These are phyloP conservation scores for Zaprionus taronus DNA, from an alignment of 1,140 invertebrate species.

Conservation along the genomic window DNA sequence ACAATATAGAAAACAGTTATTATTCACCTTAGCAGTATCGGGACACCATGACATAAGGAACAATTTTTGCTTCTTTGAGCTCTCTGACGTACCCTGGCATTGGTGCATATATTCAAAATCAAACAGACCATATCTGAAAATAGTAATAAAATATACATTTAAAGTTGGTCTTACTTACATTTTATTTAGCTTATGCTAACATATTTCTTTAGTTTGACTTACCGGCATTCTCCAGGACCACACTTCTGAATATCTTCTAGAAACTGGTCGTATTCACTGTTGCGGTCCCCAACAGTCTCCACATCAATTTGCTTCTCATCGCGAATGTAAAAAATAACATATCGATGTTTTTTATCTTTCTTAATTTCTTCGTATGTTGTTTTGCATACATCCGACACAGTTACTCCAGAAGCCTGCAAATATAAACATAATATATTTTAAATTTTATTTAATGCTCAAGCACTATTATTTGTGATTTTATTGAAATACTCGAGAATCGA, in stretches of 20 bases:
- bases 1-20: background rate
- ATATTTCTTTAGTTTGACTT: constrained; percentile 26
- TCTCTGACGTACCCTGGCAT: constrained; percentile 96
- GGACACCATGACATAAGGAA: constrained; percentile 99
- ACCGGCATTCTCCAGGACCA: constrained; percentile 94
- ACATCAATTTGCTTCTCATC: constrained; percentile 98
- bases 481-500: background rate
- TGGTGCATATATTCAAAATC: constrained; percentile 98
- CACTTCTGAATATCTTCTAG: constrained; percentile 95
- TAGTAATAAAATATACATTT: background rate
- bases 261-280: constrained; percentile 95
- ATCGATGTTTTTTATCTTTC: constrained; percentile 98
- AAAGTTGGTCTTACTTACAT: background rate
- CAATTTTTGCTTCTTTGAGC: constrained; percentile 97
- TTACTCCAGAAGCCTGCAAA: constrained; percentile 96
- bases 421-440: background rate
- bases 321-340: constrained; percentile 97
- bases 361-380: constrained; percentile 98
- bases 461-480: background rate
- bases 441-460: background rate
- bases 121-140: constrained; percentile 92
- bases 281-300: constrained; percentile 93
- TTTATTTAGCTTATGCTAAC: background rate
- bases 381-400: constrained; percentile 97
- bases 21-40: constrained; percentile 92